phyloP scores from a whole-genome alignment of 1,140 invertebrate species.

The Hyposmocoma kahamanoa region DNA sequence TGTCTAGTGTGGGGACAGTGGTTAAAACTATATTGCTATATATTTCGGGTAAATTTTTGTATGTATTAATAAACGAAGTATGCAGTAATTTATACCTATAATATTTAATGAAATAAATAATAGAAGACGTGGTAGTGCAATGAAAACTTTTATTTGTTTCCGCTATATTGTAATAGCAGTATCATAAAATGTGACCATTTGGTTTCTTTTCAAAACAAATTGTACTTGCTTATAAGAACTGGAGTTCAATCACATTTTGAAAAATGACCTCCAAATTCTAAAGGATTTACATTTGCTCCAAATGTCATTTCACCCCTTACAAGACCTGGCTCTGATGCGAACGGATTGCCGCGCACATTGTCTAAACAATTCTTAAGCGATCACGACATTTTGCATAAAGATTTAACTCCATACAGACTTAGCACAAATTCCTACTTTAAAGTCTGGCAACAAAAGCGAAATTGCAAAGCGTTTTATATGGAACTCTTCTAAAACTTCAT shows the following conservation, averaged over 20 bases:
- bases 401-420: conserved; percentile 5
- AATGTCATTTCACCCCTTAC: conserved; percentile 69
- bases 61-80: no score
- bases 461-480: conserved; percentile 11
- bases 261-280: conserved; percentile 58
- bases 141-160: no score
- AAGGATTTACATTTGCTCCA: conserved; percentile 53
- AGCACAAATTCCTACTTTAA: conserved; percentile 22
- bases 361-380: conserved; percentile 68
- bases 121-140: no score
- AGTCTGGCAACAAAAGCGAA: not conserved
- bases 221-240: no score
- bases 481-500: conserved; percentile 49
- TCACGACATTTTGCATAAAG: conserved; percentile 26
- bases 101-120: no score
- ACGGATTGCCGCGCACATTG: conserved; percentile 64
- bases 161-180: no score
- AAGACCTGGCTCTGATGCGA: conserved; percentile 61
- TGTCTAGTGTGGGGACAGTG: no score
- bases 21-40: no score
- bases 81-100: no score
- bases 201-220: no score
- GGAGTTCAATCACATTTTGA: conserved; percentile 41
- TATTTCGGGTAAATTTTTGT: no score
- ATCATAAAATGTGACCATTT: no score